Base-by-base conservation (phyloP, 2,797 vertebrate species). In the Anguilla obscura region DNA sequence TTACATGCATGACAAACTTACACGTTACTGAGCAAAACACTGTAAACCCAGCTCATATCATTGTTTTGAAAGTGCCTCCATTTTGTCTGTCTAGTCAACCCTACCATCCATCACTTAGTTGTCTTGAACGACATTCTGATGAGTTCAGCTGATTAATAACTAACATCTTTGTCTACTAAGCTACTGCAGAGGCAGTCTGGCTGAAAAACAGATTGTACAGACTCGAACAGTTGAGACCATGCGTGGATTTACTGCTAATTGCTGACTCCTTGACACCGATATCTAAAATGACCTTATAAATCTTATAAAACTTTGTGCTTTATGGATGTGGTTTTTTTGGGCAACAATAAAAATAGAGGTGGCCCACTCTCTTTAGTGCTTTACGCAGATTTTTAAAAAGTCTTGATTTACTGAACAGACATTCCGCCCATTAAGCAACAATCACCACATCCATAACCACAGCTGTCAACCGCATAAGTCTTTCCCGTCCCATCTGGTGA, bases 381-480 rank as follows among this genome's bases (percentile, higher is more conserved):
- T 63, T 27, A 69, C 1, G n/a, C 58, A 63, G 4, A 63, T 63
- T 52, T 52, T 52, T 0, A 63, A 63, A 60, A 63, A 66, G 24
- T 66, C 3, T 7, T 52, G 63, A 69, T 69, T 69, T 69, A 69
- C 9, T 69, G 63, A 69, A 69, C 18, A 24, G 63, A n/a, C 63
- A 9, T 69, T 69, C 24, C n/a, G 63, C 63, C 63, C 63, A 69
- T 69, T 69, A 69, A 69, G 63, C 63, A 69, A 69, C 63, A 69
- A 69, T n/a, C 5, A 69, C 63, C 63, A 69, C 63, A 69, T 69
- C 63, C n/a, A 69, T 69, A 69, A 69, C 63, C 63, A n/a, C 21
- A n/a, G 63, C 63, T 66, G 24, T 27, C 63, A 69, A 9, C 18
- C n/a, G 24, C n/a, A 69, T 5, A 54, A 21, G 21, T 24, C 58